Conservation (phyloP, 2,888 invertebrate genomes). For the Pyrgus malvae region DNA sequence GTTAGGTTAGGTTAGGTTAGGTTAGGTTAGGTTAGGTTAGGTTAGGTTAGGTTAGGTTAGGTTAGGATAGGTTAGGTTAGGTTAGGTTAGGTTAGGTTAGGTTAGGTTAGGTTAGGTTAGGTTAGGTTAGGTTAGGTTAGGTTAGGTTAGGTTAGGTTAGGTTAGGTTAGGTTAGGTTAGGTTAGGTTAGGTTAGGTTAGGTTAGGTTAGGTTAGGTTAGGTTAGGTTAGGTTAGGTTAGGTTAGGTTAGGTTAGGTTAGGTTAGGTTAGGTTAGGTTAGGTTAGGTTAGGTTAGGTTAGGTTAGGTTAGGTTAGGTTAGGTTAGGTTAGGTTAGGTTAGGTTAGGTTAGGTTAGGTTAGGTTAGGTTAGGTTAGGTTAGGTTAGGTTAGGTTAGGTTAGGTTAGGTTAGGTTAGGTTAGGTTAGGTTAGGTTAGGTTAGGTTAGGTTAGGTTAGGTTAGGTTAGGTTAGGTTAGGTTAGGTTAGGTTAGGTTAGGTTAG, state of each 20-base stretch:
- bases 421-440: too few relatives aligned
- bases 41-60: constrained; percentile 38
- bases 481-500: too few relatives aligned
- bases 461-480: too few relatives aligned
- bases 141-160: constrained; percentile 40
- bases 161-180: constrained; percentile 39
- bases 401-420: too few relatives aligned
- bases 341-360: too few relatives aligned
- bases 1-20: constrained; percentile 34
- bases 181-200: constrained; percentile 29
- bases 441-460: too few relatives aligned
- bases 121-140: constrained; percentile 36
- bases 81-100: constrained; percentile 37
- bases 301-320: too few relatives aligned
- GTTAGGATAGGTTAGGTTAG: constrained; percentile 38
- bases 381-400: too few relatives aligned
- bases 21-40: constrained; percentile 33
- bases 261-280: constrained; percentile 21
- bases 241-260: constrained; percentile 32
- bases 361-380: too few relatives aligned
- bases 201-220: constrained; percentile 32
- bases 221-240: constrained; percentile 32
- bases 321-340: too few relatives aligned
- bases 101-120: constrained; percentile 35
- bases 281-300: constrained; percentile 25